A percentile compares a stretch with the other conserved stretches of the same genome.
Conservation (phyloP, 2,113 vertebrate species). For the Oryzias celebensis region DNA sequence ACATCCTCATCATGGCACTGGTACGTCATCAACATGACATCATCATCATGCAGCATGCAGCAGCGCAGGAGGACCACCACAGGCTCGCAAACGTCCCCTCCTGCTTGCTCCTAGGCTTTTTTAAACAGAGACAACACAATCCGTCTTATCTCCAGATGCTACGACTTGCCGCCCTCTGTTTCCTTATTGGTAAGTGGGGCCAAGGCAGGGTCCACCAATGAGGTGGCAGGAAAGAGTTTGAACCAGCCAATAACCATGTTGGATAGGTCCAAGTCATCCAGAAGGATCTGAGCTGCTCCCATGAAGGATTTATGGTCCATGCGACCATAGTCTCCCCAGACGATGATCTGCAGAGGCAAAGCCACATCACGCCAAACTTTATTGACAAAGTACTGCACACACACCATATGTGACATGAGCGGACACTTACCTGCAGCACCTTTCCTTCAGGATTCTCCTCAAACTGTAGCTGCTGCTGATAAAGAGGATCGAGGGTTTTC, state of each 20-base stretch:
- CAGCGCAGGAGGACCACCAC: slow-evolving; percentile 41
- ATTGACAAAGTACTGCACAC: not conserved
- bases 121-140: slow-evolving; percentile 56
- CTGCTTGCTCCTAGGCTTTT: not conserved
- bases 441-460: slow-evolving; percentile 96
- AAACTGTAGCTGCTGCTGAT: slow-evolving; percentile 97
- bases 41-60: slow-evolving; percentile 53
- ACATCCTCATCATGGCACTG: slow-evolving; percentile 22
- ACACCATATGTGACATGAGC: not conserved
- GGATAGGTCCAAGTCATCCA: slow-evolving; percentile 96
- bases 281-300: slow-evolving; percentile 95
- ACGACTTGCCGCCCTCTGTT: slow-evolving; percentile 88
- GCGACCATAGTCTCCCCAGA: slow-evolving; percentile 98
- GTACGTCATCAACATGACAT: slow-evolving; percentile 22
- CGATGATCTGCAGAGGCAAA: slow-evolving; percentile 86
- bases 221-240: slow-evolving; percentile 96
- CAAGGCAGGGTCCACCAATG: slow-evolving; percentile 95
- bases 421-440: slow-evolving; percentile 83
- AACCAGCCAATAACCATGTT: slow-evolving; percentile 99
- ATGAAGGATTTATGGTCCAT: slow-evolving; percentile 99
- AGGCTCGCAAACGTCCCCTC: slow-evolving; percentile 51
- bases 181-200: slow-evolving; percentile 94
- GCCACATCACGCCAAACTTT: not conserved
- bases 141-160: slow-evolving; percentile 79
- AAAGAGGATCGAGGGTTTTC: slow-evolving; percentile 95